Evolutionary conservation across 1,140 invertebrate genomes (phyloP).

Genomic region (Aphidius ervi): DNA sequence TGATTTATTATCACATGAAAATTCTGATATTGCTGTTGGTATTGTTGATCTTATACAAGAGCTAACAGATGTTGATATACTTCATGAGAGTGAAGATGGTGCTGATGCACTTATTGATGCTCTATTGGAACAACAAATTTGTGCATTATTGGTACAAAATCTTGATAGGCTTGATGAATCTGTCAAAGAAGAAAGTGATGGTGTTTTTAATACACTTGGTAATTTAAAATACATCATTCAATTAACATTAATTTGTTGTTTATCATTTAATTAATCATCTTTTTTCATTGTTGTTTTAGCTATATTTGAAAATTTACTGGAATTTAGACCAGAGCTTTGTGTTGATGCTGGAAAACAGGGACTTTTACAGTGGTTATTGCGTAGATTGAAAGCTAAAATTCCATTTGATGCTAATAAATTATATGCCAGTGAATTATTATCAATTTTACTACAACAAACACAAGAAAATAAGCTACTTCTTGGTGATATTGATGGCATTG

Average conservation of each 20-base stretch:
- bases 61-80: slow-evolving; percentile 91
- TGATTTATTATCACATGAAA: slow-evolving; percentile 92
- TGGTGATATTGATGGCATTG: slow-evolving; percentile 93
- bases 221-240: neutral
- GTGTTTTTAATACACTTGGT: slow-evolving; percentile 65
- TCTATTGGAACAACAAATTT: slow-evolving; percentile 83
- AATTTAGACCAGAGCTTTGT: slow-evolving; percentile 82
- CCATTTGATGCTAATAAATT: slow-evolving; percentile 96
- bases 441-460: slow-evolving; percentile 89
- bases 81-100: slow-evolving; percentile 85
- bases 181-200: slow-evolving; percentile 92
- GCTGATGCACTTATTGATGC: slow-evolving; percentile 73
- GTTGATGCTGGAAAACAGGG: slow-evolving; percentile 83
- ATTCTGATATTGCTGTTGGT: slow-evolving; percentile 87
- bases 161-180: slow-evolving; percentile 89
- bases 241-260: neutral
- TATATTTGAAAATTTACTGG: slow-evolving; percentile 89
- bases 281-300: slow-evolving; percentile 49
- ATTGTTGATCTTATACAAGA: slow-evolving; percentile 83
- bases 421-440: slow-evolving; percentile 93
- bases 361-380: slow-evolving; percentile 87
- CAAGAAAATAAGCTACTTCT: slow-evolving; percentile 78
- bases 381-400: slow-evolving; percentile 78
- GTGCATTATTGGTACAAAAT: slow-evolving; percentile 89
- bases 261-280: neutral